A percentile compares a stretch with the other conserved stretches of the same genome.
Evolutionary conservation across 2,888 invertebrate species (phyloP).

Genomic region (Drosophila sordidula): DNA sequence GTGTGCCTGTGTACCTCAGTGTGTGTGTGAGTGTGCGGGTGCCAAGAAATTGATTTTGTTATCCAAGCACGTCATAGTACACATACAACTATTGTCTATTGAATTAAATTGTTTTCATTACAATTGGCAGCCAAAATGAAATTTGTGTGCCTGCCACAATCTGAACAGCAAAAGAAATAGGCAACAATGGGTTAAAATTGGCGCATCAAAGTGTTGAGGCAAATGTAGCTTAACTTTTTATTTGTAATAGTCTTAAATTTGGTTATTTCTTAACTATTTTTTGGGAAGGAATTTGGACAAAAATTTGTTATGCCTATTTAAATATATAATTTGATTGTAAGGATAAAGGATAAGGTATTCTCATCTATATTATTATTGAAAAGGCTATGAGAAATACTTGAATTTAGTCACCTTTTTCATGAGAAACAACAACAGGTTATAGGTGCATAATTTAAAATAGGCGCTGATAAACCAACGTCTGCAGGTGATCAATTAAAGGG

Average conservation of each 20-base stretch:
- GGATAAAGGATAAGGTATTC: too few species aligned
- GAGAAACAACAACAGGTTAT: too few species aligned
- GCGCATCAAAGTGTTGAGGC: constrained; percentile 9
- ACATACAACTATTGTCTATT: constrained; percentile 73
- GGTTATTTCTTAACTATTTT: too few species aligned
- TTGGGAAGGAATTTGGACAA: too few species aligned
- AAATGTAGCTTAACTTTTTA: background rate
- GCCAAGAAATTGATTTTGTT: constrained; percentile 74
- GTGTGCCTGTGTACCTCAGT: constrained; percentile 11
- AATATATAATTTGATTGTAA: too few species aligned
- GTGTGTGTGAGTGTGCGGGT: constrained; percentile 20
- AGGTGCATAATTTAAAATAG: too few species aligned
- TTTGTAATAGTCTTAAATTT: background rate
- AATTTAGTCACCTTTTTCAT: too few species aligned
- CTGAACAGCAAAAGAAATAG: constrained; percentile 4
- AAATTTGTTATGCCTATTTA: too few species aligned
- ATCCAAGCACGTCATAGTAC: constrained; percentile 72
- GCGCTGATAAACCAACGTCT: too few species aligned
- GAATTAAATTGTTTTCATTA: constrained; percentile 80
- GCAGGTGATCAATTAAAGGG: too few species aligned
- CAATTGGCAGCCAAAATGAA: constrained; percentile 66
- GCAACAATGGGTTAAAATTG: constrained; percentile 10
- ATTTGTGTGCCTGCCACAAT: constrained; percentile 37
- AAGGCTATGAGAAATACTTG: too few species aligned
- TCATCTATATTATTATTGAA: too few species aligned